phyloP scores from a whole-genome alignment of 2,113 vertebrate species.

The Zeus faber region DNA sequence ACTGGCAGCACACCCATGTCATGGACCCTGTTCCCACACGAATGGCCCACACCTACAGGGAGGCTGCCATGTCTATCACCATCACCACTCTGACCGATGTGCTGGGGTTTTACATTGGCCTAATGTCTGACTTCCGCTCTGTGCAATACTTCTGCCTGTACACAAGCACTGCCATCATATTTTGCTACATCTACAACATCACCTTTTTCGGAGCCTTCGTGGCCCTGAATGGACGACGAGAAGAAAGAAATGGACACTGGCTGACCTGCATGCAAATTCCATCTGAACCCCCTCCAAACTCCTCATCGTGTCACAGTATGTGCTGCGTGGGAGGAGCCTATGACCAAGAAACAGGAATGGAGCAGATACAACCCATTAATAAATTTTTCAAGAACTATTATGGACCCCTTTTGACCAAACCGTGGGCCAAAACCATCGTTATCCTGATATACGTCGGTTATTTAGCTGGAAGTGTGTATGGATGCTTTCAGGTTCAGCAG shows the following conservation, averaged over 20 bases:
- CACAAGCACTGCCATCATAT: conserved; percentile 77
- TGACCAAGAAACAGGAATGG: conserved; percentile 31
- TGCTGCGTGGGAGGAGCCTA: conserved; percentile 68
- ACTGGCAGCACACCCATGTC: conserved; percentile 78
- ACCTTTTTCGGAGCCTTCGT: conserved; percentile 81
- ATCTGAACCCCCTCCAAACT: conserved; percentile 9
- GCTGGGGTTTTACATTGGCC: conserved; percentile 82
- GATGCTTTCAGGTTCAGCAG: conserved; percentile 67
- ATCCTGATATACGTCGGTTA: conserved; percentile 62
- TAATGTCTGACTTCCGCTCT: conserved; percentile 74
- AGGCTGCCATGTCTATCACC: conserved; percentile 81
- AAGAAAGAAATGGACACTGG: conserved; percentile 74
- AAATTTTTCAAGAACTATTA: conserved; percentile 74
- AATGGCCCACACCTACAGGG: conserved; percentile 72
- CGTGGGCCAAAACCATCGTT: conserved; percentile 55
- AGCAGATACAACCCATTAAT: conserved; percentile 54
- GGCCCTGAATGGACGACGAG: conserved; percentile 75
- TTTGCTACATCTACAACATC: conserved; percentile 81
- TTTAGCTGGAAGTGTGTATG: conserved; percentile 66
- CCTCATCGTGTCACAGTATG: conserved; percentile 17
- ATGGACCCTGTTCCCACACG: conserved; percentile 40
- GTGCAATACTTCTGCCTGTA: conserved; percentile 81
- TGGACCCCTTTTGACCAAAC: conserved; percentile 67
- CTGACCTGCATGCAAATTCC: conserved; percentile 67
- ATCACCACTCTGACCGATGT: conserved; percentile 82